A percentile compares a stretch with the other conserved stretches of the same genome.
These are phyloP conservation scores for Cryptophagus acutangulus DNA, from an alignment of 2,888 invertebrate genomes.

Conservation along the genomic window DNA sequence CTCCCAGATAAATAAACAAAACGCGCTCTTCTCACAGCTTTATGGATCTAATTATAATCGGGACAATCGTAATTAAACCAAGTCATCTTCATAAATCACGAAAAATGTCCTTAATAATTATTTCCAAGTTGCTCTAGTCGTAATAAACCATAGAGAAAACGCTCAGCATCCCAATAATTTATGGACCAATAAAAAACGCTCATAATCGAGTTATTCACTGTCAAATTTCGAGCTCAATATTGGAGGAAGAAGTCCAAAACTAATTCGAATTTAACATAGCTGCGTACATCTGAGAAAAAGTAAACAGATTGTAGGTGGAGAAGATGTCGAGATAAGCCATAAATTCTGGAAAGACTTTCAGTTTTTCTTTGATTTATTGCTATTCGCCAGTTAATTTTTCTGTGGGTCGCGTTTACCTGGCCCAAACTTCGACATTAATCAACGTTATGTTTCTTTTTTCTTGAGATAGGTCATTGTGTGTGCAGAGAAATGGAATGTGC, in stretches of 20 bases:
- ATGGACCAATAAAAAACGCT: not conserved
- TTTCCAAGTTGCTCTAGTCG: no score
- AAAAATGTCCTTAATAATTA: no score
- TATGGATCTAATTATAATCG: no score
- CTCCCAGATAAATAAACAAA: not conserved
- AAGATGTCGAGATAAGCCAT: conserved; percentile 35
- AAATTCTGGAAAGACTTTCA: conserved; percentile 39
- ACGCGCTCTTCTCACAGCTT: not conserved
- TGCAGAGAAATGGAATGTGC: conserved; percentile 26
- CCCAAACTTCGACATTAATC: conserved; percentile 36
- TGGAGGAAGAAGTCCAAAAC: conserved; percentile 14
- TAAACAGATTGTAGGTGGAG: conserved; percentile 42
- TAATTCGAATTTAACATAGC: conserved; percentile 19
- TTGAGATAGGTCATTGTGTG: conserved; percentile 31
- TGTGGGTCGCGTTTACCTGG: conserved; percentile 35
- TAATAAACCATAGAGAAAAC: no score
- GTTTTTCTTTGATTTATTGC: conserved; percentile 42
- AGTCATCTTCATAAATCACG: no score
- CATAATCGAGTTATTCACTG: conserved; percentile 17
- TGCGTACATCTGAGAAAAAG: conserved; percentile 24
- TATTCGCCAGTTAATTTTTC: conserved; percentile 37
- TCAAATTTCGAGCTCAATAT: conserved; percentile 13
- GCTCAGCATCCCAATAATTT: no score
- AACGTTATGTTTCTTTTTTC: conserved; percentile 38
- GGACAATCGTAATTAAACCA: no score